Evolutionary conservation across 2,888 invertebrate genomes (phyloP).

Genomic region (Epirrita christyi): DNA sequence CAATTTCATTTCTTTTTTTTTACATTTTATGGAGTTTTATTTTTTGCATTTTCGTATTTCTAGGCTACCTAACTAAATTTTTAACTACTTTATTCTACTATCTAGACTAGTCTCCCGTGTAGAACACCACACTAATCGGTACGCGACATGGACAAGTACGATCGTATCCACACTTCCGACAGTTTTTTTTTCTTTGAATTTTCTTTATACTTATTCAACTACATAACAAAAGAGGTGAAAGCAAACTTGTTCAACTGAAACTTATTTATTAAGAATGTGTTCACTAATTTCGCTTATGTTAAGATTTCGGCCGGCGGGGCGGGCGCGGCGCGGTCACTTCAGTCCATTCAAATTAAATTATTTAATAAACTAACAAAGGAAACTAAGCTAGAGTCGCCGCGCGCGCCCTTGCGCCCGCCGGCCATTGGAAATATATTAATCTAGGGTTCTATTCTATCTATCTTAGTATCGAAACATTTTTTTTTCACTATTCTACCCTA

Average conservation of each 20-base stretch:
- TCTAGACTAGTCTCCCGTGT: conserved; percentile 85
- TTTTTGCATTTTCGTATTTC: conserved; percentile 85
- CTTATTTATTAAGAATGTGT: conserved; percentile 74
- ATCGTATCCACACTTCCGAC: conserved; percentile 71
- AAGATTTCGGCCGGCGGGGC: conserved; percentile 43
- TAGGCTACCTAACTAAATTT: conserved; percentile 84
- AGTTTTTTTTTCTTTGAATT: conserved; percentile 71
- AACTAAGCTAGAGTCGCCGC: conserved; percentile 75
- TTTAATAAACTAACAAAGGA: conserved; percentile 83
- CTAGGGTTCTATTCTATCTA: conserved; percentile 79
- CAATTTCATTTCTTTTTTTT: conserved; percentile 85
- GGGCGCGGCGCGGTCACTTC: conserved; percentile 65
- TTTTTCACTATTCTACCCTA: conserved; percentile 77
- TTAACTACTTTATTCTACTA: conserved; percentile 85
- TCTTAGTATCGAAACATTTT: conserved; percentile 82
- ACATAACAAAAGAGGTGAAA: conserved; percentile 84
- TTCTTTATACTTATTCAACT: conserved; percentile 83
- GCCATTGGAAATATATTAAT: conserved; percentile 67
- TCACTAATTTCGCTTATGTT: conserved; percentile 70
- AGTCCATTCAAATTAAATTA: conserved; percentile 84
- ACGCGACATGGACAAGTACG: conserved; percentile 83
- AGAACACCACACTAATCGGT: conserved; percentile 84
- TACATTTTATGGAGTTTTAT: conserved; percentile 84
- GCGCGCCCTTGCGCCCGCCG: conserved; percentile 53
- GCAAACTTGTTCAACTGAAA: conserved; percentile 82